These are phyloP conservation scores for Leptopterna dolabrata DNA, from an alignment of 2,888 invertebrate genomes.

Conservation along the genomic window DNA sequence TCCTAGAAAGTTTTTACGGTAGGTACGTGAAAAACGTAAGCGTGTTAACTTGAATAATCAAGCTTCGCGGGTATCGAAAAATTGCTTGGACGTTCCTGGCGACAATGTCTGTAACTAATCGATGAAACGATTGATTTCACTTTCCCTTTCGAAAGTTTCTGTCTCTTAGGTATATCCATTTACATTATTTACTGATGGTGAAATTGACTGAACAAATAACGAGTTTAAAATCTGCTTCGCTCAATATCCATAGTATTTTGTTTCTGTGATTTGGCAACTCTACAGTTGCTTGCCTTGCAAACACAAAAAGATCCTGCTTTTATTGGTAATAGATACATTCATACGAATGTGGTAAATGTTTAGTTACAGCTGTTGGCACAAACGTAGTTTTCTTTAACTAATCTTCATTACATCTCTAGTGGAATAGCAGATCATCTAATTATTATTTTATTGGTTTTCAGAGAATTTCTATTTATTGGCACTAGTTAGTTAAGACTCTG, in stretches of 20 bases:
- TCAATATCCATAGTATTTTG: too few relatives aligned
- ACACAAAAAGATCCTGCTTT: too few relatives aligned
- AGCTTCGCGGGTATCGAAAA: neutral
- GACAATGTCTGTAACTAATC: neutral
- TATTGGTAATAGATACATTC: neutral
- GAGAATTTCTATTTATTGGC: neutral
- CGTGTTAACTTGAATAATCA: neutral
- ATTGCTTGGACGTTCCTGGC: neutral
- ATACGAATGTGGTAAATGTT: neutral
- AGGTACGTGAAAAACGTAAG: neutral
- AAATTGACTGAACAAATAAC: too few relatives aligned
- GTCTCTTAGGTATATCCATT: neutral
- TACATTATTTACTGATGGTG: neutral
- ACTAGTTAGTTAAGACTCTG: neutral
- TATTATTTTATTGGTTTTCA: neutral
- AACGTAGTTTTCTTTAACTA: too few relatives aligned
- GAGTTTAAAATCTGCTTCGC: too few relatives aligned
- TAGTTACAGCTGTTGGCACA: too few relatives aligned
- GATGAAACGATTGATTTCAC: neutral
- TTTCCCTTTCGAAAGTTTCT: neutral
- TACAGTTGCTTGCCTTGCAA: too few relatives aligned
- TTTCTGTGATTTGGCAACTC: too few relatives aligned
- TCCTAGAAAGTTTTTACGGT: constrained; percentile 2
- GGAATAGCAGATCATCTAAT: neutral
- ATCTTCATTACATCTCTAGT: too few relatives aligned